Conservation (phyloP, 1,140 invertebrate species). For the Penaeus chinensis region DNA sequence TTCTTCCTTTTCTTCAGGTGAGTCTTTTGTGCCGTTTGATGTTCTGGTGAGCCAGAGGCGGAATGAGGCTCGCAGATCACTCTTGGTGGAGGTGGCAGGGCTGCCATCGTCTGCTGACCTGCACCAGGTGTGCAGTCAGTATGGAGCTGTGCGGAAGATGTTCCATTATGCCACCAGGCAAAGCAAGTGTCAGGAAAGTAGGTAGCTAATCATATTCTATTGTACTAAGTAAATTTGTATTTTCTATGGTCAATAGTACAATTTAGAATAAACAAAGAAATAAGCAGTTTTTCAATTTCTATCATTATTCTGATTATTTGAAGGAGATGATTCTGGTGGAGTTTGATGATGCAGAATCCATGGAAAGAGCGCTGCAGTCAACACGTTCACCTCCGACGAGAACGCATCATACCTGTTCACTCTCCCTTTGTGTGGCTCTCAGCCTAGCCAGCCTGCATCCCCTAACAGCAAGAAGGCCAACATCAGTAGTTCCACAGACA, state of each 20-base stretch:
- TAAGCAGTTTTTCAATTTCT: neutral
- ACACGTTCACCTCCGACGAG: neutral
- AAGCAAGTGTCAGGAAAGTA: neutral
- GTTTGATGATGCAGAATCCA: neutral
- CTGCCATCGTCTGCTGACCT: conserved; percentile 8
- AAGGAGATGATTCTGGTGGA: conserved; percentile 48
- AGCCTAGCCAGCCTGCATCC: too few species aligned
- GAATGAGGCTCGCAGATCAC: conserved; percentile 35
- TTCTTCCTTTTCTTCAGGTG: too few species aligned
- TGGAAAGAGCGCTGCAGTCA: neutral
- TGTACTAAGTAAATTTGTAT: neutral
- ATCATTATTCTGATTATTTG: neutral
- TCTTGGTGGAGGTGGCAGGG: conserved; percentile 41
- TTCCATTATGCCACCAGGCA: conserved; percentile 16
- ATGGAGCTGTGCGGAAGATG: conserved; percentile 26
- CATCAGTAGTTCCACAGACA: neutral
- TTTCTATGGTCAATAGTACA: too few species aligned
- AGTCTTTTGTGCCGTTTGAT: conserved; percentile 11
- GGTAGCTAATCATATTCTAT: too few species aligned
- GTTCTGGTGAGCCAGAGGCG: conserved; percentile 19
- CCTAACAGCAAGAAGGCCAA: neutral
- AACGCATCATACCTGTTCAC: conserved; percentile 23
- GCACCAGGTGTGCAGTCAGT: conserved; percentile 27
- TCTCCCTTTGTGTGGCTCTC: conserved; percentile 32
- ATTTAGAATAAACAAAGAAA: neutral